Evolutionary conservation across 1,140 invertebrate species (phyloP).

Genomic region (Penaeus japonicus): DNA sequence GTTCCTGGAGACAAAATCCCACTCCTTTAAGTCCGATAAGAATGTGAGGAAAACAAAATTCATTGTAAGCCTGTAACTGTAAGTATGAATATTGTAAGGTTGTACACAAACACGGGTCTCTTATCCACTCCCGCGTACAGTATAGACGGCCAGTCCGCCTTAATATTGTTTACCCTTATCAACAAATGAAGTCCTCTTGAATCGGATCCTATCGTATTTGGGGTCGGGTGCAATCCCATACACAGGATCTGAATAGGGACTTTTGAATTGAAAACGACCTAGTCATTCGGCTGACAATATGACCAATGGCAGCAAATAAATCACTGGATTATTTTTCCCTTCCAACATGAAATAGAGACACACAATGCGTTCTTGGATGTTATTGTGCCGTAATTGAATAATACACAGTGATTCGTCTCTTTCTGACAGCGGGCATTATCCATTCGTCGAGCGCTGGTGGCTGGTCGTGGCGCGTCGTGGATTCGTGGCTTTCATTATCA

Average conservation of each 20-base stretch:
- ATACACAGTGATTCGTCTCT: conserved; percentile 54
- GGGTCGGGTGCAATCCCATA: conserved; percentile 48
- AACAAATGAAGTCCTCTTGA: conserved; percentile 44
- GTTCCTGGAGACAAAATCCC: conserved; percentile 21
- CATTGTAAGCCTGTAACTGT: conserved; percentile 2
- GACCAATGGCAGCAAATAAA: conserved; percentile 45
- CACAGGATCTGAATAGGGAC: conserved; percentile 30
- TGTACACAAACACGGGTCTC: not conserved
- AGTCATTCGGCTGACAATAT: conserved; percentile 42
- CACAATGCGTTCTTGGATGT: conserved; percentile 50
- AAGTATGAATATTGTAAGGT: not conserved
- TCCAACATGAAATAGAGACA: conserved; percentile 43
- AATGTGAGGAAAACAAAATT: conserved; percentile 9
- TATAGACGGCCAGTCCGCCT: not conserved
- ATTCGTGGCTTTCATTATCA: too few relatives aligned
- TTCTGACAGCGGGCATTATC: conserved; percentile 34
- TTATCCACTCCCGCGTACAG: not conserved
- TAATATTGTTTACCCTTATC: conserved; percentile 32
- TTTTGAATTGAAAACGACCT: conserved; percentile 24
- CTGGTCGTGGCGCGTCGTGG: too few relatives aligned
- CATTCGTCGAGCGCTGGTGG: too few relatives aligned
- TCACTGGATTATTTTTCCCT: conserved; percentile 43
- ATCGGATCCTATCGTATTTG: conserved; percentile 42
- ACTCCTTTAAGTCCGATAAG: not conserved
- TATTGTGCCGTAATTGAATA: conserved; percentile 53